These are phyloP conservation scores for Catocala nupta DNA, from an alignment of 2,888 invertebrate genomes.

Conservation along the genomic window DNA sequence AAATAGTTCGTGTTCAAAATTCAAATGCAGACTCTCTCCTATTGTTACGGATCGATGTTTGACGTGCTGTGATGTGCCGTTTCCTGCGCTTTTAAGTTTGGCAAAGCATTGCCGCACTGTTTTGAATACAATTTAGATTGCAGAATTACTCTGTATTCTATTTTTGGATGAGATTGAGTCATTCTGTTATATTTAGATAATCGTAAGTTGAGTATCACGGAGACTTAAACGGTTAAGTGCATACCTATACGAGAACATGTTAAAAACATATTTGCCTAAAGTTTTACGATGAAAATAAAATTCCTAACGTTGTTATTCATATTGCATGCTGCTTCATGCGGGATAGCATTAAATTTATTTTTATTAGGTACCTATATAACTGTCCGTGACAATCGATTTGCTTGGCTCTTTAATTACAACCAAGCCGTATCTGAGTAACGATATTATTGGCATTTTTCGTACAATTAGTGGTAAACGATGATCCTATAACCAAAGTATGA, in stretches of 20 bases:
- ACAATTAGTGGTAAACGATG: conserved; percentile 40
- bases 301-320: conserved; percentile 21
- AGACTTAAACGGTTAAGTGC: conserved; percentile 10
- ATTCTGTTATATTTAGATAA: conserved; percentile 25
- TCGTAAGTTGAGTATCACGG: conserved; percentile 16
- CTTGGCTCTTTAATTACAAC: conserved; percentile 29
- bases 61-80: conserved; percentile 58
- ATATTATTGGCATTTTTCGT: conserved; percentile 47
- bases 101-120: conserved; percentile 25
- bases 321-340: conserved; percentile 28
- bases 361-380: conserved; percentile 36
- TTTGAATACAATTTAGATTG: conserved; percentile 41
- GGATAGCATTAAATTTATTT: conserved; percentile 26
- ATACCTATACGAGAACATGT: conserved; percentile 14
- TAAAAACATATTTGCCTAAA: conserved; percentile 24
- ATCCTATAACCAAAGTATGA: conserved; percentile 54
- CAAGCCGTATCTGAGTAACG: conserved; percentile 38
- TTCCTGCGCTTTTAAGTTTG: conserved; percentile 53
- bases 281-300: conserved; percentile 37
- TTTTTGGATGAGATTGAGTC: conserved; percentile 35
- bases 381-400: conserved; percentile 42
- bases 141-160: conserved; percentile 40
- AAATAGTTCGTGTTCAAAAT: conserved; percentile 71
- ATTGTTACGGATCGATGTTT: conserved; percentile 61
- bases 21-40: conserved; percentile 57